Evolutionary conservation across 2,888 invertebrate genomes (phyloP).

Genomic region (Paralinhomoeus sp.): DNA sequence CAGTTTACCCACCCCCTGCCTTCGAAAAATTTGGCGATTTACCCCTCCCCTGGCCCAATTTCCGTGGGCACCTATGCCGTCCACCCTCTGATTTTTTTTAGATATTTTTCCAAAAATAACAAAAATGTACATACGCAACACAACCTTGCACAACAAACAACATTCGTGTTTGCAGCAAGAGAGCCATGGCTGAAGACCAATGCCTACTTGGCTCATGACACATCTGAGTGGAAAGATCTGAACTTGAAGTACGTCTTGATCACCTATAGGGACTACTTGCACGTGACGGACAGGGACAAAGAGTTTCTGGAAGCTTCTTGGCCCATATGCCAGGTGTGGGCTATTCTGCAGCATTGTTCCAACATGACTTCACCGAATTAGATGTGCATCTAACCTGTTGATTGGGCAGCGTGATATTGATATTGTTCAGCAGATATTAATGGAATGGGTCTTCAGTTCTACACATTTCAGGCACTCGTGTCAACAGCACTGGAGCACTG

Average conservation of each 20-base stretch:
- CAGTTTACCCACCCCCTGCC: too few species aligned
- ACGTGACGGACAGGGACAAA: constrained; percentile 37
- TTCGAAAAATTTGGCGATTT: too few species aligned
- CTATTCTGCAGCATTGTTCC: too few species aligned
- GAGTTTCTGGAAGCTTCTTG: constrained; percentile 36
- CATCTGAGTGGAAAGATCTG: constrained; percentile 73
- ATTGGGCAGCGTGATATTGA: constrained; percentile 1
- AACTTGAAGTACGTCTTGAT: constrained; percentile 65
- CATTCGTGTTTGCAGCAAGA: constrained; percentile 47
- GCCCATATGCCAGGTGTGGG: constrained; percentile 32
- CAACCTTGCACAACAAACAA: too few species aligned
- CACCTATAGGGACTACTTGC: constrained; percentile 49
- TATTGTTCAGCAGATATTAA: too few species aligned
- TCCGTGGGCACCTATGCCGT: too few species aligned
- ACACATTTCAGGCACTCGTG: constrained; percentile 39
- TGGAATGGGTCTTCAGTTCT: too few species aligned
- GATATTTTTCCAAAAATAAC: too few species aligned
- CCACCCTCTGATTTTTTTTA: too few species aligned
- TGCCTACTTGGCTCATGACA: constrained; percentile 70
- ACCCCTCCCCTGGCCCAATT: too few species aligned
- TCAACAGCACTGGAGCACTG: constrained; percentile 39
- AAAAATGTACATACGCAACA: too few species aligned
- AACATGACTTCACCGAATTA: not conserved
- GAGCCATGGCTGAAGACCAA: constrained; percentile 59
- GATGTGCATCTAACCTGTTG: too few species aligned